These are phyloP conservation scores for Aricia artaxerxes DNA, from an alignment of 2,888 invertebrate species.

Conservation along the genomic window DNA sequence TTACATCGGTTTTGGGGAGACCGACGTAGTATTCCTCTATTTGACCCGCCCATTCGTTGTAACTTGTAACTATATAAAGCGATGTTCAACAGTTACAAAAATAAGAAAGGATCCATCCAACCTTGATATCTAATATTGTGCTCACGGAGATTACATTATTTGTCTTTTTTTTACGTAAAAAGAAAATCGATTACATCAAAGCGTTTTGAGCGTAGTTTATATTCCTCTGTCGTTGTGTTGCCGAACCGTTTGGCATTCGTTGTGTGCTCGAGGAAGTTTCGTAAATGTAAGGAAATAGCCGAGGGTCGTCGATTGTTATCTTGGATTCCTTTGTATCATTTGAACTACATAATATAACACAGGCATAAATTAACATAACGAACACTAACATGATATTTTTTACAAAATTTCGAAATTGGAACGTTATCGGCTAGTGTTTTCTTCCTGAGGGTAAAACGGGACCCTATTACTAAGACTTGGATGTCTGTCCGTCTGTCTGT, in stretches of 20 bases:
- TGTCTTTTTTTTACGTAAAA: conserved; percentile 23
- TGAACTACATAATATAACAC: not conserved
- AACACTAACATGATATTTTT: not conserved
- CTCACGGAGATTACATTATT: not conserved
- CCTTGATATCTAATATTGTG: not conserved
- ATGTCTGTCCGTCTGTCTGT: too few relatives aligned
- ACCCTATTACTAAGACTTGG: too few relatives aligned
- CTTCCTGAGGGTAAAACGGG: too few relatives aligned
- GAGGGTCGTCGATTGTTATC: not conserved
- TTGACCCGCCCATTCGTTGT: too few relatives aligned
- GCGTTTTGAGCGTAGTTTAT: conserved; percentile 3
- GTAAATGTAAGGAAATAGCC: conserved; percentile 10
- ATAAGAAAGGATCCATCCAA: too few relatives aligned
- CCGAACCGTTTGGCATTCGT: not conserved
- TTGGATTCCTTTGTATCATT: not conserved
- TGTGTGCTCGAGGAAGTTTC: conserved; percentile 4
- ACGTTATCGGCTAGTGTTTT: not conserved
- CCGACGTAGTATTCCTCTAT: too few relatives aligned
- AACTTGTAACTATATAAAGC: too few relatives aligned
- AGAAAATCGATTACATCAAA: conserved; percentile 24
- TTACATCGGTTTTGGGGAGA: too few relatives aligned
- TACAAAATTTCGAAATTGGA: not conserved
- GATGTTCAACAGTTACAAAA: too few relatives aligned
- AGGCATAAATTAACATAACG: not conserved
- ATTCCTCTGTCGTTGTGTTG: not conserved